phyloP scores from a whole-genome alignment of 1,140 invertebrate genomes.

The Diachasma alloeum region DNA sequence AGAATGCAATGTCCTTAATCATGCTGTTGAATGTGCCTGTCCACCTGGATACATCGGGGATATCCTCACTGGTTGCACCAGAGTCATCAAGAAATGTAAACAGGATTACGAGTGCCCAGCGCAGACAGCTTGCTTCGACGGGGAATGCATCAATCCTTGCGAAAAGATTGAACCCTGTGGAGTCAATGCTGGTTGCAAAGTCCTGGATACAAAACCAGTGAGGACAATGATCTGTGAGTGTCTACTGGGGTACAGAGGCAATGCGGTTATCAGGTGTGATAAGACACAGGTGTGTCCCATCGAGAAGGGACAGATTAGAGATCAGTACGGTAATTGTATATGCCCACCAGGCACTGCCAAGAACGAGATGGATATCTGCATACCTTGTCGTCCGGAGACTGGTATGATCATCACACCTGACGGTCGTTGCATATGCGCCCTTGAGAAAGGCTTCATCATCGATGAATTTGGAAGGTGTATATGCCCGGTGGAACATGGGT shows the following conservation, averaged over 20 bases:
- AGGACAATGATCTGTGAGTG: slow-evolving; percentile 90
- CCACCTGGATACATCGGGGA: slow-evolving; percentile 80
- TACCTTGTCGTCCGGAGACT: slow-evolving; percentile 74
- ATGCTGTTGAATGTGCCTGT: slow-evolving; percentile 79
- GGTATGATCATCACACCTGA: slow-evolving; percentile 78
- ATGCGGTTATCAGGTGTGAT: slow-evolving; percentile 80
- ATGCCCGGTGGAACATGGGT: slow-evolving; percentile 77
- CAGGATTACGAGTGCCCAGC: slow-evolving; percentile 84
- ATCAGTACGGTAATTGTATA: slow-evolving; percentile 76
- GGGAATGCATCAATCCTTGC: slow-evolving; percentile 86
- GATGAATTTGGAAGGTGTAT: slow-evolving; percentile 81
- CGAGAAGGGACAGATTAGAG: slow-evolving; percentile 76
- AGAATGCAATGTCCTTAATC: slow-evolving; percentile 80
- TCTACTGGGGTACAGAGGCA: slow-evolving; percentile 83
- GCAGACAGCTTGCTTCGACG: slow-evolving; percentile 82
- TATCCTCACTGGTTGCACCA: slow-evolving; percentile 71
- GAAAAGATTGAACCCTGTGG: slow-evolving; percentile 81
- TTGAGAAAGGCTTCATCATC: slow-evolving; percentile 77
- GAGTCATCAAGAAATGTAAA: slow-evolving; percentile 72
- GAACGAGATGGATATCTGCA: slow-evolving; percentile 79
- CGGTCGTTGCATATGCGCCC: slow-evolving; percentile 81
- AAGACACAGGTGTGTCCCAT: slow-evolving; percentile 74
- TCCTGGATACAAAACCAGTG: slow-evolving; percentile 82
- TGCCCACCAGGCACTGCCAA: slow-evolving; percentile 80
- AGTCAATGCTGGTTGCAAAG: slow-evolving; percentile 80